A percentile compares a stretch with the other conserved stretches of the same genome.
phyloP scores from a whole-genome alignment of 2,888 invertebrate species.

The Cryptus armator region DNA sequence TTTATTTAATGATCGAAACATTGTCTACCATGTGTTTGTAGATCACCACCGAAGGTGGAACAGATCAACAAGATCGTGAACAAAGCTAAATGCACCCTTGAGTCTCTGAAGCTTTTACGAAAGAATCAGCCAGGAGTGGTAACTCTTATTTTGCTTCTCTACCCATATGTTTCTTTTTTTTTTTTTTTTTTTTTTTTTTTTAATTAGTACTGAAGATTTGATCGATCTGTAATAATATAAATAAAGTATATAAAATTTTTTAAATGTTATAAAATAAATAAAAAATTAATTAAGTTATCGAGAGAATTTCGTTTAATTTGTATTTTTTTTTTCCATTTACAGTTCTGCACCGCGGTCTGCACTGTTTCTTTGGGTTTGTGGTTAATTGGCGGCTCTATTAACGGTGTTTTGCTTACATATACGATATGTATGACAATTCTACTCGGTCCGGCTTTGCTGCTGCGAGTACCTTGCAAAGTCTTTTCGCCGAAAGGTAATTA shows the following conservation, averaged over 20 bases:
- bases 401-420: constrained; percentile 79
- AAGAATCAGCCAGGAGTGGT: constrained; percentile 81
- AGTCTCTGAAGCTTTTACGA: constrained; percentile 77
- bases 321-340: constrained; percentile 44
- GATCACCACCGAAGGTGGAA: constrained; percentile 75
- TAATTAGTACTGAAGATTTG: not conserved
- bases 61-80: constrained; percentile 77
- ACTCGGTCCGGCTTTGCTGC: constrained; percentile 78
- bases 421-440: constrained; percentile 80
- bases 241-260: too few species aligned
- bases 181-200: constrained; percentile 1
- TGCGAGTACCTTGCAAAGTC: constrained; percentile 77
- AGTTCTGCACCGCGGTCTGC: constrained; percentile 82
- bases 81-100: constrained; percentile 75
- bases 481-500: constrained; percentile 78
- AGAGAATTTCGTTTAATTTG: not conserved
- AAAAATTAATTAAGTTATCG: not conserved
- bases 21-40: constrained; percentile 61
- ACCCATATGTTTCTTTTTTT: not conserved
- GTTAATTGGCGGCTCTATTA: constrained; percentile 79
- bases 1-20: constrained; percentile 10
- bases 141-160: constrained; percentile 59
- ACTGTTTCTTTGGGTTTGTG: constrained; percentile 79
- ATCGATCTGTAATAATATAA: not conserved
- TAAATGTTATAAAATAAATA: too few species aligned